These are phyloP conservation scores for Venturia canescens DNA, from an alignment of 1,140 invertebrate genomes.

Conservation along the genomic window DNA sequence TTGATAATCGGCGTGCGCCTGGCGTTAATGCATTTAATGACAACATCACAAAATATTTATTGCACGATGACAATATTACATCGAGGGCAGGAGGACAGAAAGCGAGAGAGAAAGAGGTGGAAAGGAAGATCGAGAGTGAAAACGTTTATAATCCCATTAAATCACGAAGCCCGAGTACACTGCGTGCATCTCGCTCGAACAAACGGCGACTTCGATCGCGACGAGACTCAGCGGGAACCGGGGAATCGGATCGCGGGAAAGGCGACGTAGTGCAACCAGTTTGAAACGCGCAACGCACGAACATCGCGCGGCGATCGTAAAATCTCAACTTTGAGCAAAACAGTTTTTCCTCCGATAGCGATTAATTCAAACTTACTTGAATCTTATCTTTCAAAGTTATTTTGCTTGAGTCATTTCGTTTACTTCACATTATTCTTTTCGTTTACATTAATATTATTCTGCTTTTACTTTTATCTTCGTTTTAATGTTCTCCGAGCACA, in stretches of 20 bases:
- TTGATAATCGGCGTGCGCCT: not conserved
- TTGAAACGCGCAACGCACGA: not conserved
- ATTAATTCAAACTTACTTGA: too few species aligned
- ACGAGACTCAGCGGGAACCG: not conserved
- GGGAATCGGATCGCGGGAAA: not conserved
- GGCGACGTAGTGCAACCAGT: conserved; percentile 7
- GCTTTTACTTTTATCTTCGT: too few species aligned
- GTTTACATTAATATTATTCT: too few species aligned
- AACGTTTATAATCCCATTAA: conserved; percentile 19
- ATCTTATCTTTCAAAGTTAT: too few species aligned
- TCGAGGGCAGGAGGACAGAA: not conserved
- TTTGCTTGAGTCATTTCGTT: too few species aligned
- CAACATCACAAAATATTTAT: conserved; percentile 7
- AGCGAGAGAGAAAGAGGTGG: not conserved
- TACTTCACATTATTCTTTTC: too few species aligned
- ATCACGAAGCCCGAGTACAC: not conserved
- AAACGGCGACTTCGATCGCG: not conserved
- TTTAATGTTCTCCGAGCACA: too few species aligned
- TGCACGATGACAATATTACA: conserved; percentile 24
- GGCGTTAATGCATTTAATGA: not conserved
- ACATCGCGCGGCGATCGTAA: not conserved
- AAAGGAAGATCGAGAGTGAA: not conserved
- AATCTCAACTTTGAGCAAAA: not conserved
- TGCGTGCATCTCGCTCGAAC: not conserved
- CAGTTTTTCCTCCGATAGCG: not conserved